Conservation (phyloP, 2,888 invertebrate genomes). For the Orchestes rusci region DNA sequence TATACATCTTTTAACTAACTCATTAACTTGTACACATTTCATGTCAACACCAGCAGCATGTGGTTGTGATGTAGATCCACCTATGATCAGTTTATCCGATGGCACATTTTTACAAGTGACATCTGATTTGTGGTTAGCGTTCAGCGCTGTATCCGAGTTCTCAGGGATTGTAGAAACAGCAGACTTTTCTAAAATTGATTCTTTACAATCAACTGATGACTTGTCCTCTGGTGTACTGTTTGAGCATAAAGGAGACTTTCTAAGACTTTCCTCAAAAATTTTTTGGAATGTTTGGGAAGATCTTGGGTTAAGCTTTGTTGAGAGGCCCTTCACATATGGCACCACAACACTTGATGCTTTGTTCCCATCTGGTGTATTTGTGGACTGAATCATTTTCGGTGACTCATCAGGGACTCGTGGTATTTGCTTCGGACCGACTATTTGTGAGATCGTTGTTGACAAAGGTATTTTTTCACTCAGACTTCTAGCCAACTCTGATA, state of each 20-base stretch:
- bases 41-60: background rate
- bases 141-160: too few relatives aligned
- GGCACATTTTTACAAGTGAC: too few relatives aligned
- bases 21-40: background rate
- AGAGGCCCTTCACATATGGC: conserved; percentile 30
- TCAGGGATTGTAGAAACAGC: conserved; percentile 2
- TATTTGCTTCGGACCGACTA: conserved; percentile 30
- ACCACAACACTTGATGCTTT: conserved; percentile 19
- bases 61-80: too few relatives aligned
- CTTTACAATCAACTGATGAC: conserved; percentile 19
- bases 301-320: conserved; percentile 25
- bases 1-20: too few relatives aligned
- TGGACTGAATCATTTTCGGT: conserved; percentile 27
- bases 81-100: too few relatives aligned
- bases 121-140: too few relatives aligned
- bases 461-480: conserved; percentile 33
- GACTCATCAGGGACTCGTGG: conserved; percentile 28
- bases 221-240: conserved; percentile 20
- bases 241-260: conserved; percentile 26
- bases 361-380: background rate
- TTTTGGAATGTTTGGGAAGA: conserved; percentile 40
- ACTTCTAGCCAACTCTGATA: conserved; percentile 32
- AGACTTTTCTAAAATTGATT: conserved; percentile 27
- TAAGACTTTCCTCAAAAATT: conserved; percentile 42
- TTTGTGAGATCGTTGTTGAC: conserved; percentile 32